Conservation (phyloP, 2,113 vertebrate species). For the Solenodon paradoxus region DNA sequence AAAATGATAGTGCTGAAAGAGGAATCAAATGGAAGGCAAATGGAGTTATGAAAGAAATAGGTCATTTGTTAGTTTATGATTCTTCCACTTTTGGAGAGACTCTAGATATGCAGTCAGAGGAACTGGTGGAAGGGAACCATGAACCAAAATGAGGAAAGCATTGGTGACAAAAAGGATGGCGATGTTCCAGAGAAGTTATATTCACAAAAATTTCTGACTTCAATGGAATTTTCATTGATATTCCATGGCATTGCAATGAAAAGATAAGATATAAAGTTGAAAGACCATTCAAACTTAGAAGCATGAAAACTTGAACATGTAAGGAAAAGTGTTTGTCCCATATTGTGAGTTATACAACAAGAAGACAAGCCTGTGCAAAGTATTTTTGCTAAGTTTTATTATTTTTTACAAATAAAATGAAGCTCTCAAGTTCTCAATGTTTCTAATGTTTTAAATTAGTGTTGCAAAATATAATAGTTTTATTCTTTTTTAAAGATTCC, state of each 20-base stretch:
- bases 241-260: neutral
- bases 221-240: neutral
- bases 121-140: neutral
- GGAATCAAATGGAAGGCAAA: neutral
- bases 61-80: neutral
- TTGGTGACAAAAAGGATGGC: neutral
- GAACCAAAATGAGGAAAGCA: neutral
- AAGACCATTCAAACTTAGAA: neutral
- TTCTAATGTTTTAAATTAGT: slow-evolving; percentile 14
- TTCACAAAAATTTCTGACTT: neutral
- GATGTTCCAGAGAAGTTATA: neutral
- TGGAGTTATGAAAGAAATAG: neutral
- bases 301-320: neutral
- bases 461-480: neutral
- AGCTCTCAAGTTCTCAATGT: neutral
- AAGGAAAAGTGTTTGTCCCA: too few species aligned
- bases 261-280: neutral
- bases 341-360: neutral
- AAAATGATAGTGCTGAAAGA: neutral
- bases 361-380: neutral
- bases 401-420: neutral
- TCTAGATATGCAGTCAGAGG: neutral
- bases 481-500: neutral
- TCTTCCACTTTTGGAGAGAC: neutral
- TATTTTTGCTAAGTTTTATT: neutral